Conservation (phyloP, 2,888 invertebrate genomes). For the Perdita meconis region DNA sequence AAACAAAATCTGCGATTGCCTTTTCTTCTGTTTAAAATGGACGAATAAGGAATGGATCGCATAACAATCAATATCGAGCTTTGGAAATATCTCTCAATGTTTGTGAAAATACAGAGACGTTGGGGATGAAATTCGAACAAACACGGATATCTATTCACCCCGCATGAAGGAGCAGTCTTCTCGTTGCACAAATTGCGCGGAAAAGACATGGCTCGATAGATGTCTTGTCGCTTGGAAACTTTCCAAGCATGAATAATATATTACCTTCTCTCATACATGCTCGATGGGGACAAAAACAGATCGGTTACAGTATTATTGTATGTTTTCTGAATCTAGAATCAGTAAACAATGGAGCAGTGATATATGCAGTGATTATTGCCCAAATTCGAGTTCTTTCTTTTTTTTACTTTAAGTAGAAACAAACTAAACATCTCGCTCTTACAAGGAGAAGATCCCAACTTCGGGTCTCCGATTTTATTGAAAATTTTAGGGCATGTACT, state of each 20-base stretch:
- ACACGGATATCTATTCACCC: conserved; percentile 12
- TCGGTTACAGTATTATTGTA: conserved; percentile 23
- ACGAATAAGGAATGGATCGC: too few relatives aligned
- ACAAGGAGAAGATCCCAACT: too few relatives aligned
- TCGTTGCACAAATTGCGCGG: conserved; percentile 54
- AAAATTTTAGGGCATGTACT: too few relatives aligned
- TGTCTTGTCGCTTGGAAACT: conserved; percentile 50
- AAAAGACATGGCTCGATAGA: conserved; percentile 47
- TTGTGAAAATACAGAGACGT: background rate
- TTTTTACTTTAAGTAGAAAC: too few relatives aligned
- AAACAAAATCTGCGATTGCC: background rate
- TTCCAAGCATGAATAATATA: conserved; percentile 63
- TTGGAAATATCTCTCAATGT: background rate
- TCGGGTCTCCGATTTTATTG: too few relatives aligned
- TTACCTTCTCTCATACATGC: conserved; percentile 54
- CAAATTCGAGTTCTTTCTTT: too few relatives aligned
- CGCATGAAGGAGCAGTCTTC: background rate
- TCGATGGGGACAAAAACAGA: conserved; percentile 27
- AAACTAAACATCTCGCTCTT: too few relatives aligned
- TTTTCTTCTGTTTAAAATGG: too few relatives aligned
- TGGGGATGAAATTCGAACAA: conserved; percentile 5
- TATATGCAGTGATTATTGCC: too few relatives aligned
- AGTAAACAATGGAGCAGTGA: too few relatives aligned
- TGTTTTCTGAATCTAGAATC: conserved; percentile 3
- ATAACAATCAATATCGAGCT: too few relatives aligned